These are phyloP conservation scores for Montifringilla adamsi DNA, from an alignment of 2,113 vertebrate species.

Conservation along the genomic window DNA sequence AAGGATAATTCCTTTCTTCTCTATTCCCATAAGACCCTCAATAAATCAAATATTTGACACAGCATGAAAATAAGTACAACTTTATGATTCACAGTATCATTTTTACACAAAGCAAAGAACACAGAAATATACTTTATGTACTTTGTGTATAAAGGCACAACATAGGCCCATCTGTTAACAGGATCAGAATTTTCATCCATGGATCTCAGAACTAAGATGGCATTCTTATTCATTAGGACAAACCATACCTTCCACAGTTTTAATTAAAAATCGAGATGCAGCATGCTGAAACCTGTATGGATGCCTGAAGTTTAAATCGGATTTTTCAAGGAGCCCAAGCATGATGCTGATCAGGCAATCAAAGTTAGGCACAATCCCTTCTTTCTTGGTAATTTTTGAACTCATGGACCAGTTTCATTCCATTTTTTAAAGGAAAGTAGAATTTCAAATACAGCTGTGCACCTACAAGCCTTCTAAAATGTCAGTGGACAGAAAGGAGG, in stretches of 20 bases:
- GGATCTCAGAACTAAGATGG: background rate
- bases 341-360: background rate
- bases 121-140: background rate
- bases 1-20: background rate
- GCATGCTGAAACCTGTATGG: background rate
- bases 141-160: background rate
- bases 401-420: background rate
- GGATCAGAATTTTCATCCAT: background rate
- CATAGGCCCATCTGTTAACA: background rate
- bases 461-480: background rate
- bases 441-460: background rate
- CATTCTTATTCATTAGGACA: background rate
- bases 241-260: background rate
- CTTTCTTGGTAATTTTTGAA: background rate
- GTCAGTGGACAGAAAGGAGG: background rate
- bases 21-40: background rate
- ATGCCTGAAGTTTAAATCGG: background rate
- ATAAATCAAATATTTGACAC: background rate
- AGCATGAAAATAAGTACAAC: background rate
- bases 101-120: background rate
- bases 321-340: background rate
- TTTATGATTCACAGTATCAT: background rate
- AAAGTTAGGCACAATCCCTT: background rate
- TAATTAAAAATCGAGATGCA: background rate
- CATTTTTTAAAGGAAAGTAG: background rate